These are phyloP conservation scores for Calliphora vomitoria DNA, from an alignment of 2,888 invertebrate genomes.

Conservation along the genomic window DNA sequence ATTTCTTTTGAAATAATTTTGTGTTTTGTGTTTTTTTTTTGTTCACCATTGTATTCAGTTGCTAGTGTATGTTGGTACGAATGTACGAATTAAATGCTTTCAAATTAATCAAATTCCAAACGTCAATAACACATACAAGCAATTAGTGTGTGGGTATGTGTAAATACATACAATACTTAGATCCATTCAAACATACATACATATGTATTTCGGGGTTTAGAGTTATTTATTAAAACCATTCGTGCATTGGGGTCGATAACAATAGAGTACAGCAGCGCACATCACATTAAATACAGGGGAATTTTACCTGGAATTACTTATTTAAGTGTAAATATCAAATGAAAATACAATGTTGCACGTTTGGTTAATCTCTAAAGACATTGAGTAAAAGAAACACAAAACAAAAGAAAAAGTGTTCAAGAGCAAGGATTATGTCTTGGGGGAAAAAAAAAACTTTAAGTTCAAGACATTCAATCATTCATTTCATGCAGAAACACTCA, in stretches of 20 bases:
- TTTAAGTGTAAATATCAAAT: slow-evolving; percentile 37
- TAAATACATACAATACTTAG: neutral
- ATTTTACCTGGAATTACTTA: slow-evolving; percentile 34
- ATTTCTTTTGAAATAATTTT: slow-evolving; percentile 15
- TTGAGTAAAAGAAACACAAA: neutral
- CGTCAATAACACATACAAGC: slow-evolving; percentile 44
- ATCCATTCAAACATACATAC: neutral
- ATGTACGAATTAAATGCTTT: slow-evolving; percentile 28
- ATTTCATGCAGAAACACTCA: neutral
- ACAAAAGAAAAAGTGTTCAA: slow-evolving; percentile 19
- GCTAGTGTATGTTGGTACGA: neutral
- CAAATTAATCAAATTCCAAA: slow-evolving; percentile 56
- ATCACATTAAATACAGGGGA: slow-evolving; percentile 34
- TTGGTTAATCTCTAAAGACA: slow-evolving; percentile 20
- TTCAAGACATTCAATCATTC: slow-evolving; percentile 9
- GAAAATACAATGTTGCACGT: slow-evolving; percentile 40
- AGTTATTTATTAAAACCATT: slow-evolving; percentile 47
- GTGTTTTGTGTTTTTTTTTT: neutral
- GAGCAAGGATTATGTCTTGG: slow-evolving; percentile 14
- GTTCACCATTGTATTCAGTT: neutral
- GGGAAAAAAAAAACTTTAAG: slow-evolving; percentile 2
- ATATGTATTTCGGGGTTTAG: slow-evolving; percentile 6
- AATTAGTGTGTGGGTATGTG: neutral
- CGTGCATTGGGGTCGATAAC: slow-evolving; percentile 48
- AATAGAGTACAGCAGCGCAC: neutral